Percentiles rank a stretch among this genome's conserved stretches.
These are phyloP conservation scores for Emys orbicularis DNA, from an alignment of 2,797 vertebrate species.

Conservation along the genomic window DNA sequence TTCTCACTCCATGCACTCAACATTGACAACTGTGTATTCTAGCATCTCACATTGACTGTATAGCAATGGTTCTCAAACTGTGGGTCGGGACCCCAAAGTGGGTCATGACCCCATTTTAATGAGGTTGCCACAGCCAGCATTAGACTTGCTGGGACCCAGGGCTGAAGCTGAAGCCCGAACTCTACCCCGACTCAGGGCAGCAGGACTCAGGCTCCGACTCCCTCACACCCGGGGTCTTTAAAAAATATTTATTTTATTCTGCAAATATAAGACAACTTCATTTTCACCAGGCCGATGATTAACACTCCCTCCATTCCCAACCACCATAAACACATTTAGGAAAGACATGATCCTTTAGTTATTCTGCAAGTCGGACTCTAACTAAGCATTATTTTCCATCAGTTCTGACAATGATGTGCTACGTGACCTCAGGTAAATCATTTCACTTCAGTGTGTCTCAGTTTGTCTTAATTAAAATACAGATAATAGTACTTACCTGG, in stretches of 20 bases:
- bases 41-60: neutral
- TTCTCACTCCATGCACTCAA: neutral
- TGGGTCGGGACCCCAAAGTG: no score
- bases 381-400: constrained; percentile 45
- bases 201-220: no score
- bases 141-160: no score
- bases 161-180: no score
- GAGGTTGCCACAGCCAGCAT: no score
- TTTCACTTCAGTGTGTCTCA: constrained; percentile 42
- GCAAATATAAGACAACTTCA: constrained; percentile 70
- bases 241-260: constrained; percentile 73
- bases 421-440: constrained; percentile 26
- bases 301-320: constrained; percentile 60
- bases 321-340: constrained; percentile 50
- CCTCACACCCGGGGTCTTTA: constrained; percentile 8
- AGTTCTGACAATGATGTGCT: constrained; percentile 25
- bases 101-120: no score
- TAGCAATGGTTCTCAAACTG: no score
- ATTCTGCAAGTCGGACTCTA: constrained; percentile 41
- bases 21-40: neutral
- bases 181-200: no score
- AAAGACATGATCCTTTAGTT: constrained; percentile 44
- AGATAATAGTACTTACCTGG: neutral
- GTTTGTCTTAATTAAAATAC: constrained; percentile 44
- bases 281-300: constrained; percentile 70